A percentile compares a stretch with the other conserved stretches of the same genome.
phyloP scores from a whole-genome alignment of 2,888 invertebrate genomes.

The Stenoptilia bipunctidactyla region DNA sequence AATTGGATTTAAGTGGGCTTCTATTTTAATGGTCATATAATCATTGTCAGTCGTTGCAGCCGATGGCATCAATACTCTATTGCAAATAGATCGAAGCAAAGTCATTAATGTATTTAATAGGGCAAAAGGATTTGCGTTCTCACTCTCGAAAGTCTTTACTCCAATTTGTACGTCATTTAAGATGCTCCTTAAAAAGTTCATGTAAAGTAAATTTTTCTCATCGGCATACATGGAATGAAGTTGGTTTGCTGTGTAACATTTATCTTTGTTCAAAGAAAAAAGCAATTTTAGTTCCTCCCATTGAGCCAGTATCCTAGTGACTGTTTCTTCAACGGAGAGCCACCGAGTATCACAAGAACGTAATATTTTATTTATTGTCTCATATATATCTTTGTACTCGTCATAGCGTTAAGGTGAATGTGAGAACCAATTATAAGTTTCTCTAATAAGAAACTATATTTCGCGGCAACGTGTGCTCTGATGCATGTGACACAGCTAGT shows the following conservation, averaged over 20 bases:
- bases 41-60: conserved; percentile 16
- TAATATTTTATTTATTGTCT: conserved; percentile 17
- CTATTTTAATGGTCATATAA: conserved; percentile 12
- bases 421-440: conserved; percentile 10
- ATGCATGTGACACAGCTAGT: conserved; percentile 24
- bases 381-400: conserved; percentile 19
- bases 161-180: conserved; percentile 14
- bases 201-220: conserved; percentile 5
- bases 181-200: conserved; percentile 9
- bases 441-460: conserved; percentile 15
- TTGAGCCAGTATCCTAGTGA: conserved; percentile 18
- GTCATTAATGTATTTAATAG: conserved; percentile 13
- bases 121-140: conserved; percentile 7
- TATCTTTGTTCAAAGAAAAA: too few species aligned
- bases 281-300: conserved; percentile 22
- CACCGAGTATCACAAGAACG: conserved; percentile 17
- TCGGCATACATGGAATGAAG: conserved; percentile 7
- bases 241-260: conserved; percentile 8
- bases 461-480: conserved; percentile 18
- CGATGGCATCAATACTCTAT: conserved; percentile 14
- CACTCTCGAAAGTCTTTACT: conserved; percentile 11
- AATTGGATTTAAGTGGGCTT: conserved; percentile 12
- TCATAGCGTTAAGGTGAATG: conserved; percentile 20
- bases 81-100: conserved; percentile 16
- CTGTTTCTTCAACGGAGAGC: conserved; percentile 20